These are phyloP conservation scores for Myodes glareolus DNA, from an alignment of 2,113 vertebrate genomes.

Conservation along the genomic window DNA sequence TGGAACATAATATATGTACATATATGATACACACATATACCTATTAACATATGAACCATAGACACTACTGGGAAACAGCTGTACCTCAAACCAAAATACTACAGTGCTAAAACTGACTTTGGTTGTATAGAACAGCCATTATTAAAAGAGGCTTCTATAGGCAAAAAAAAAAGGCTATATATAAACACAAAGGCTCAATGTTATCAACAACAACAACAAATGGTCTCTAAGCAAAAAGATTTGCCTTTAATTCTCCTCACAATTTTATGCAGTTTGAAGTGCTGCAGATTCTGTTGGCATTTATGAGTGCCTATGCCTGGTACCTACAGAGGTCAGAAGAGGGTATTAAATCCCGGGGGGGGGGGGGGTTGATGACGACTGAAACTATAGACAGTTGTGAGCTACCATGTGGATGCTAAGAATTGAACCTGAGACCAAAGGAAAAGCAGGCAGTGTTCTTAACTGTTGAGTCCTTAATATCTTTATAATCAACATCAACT, in stretches of 20 bases:
- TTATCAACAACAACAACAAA: constrained; percentile 73
- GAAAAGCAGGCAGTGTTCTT: neutral
- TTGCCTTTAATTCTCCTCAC: constrained; percentile 79
- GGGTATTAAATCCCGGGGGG: neutral
- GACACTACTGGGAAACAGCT: constrained; percentile 83
- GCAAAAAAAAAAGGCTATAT: constrained; percentile 91
- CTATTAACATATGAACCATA: constrained; percentile 50
- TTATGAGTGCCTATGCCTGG: neutral
- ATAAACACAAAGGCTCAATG: constrained; percentile 90
- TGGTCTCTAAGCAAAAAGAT: constrained; percentile 84
- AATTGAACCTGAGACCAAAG: neutral
- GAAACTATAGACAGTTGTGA: neutral
- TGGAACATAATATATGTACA: constrained; percentile 49
- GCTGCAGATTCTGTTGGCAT: constrained; percentile 49
- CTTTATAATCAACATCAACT: constrained; percentile 48
- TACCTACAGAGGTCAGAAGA: neutral
- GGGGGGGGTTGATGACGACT: neutral
- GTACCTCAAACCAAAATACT: constrained; percentile 87
- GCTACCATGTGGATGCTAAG: neutral
- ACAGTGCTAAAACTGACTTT: constrained; percentile 87
- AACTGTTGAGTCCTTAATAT: neutral
- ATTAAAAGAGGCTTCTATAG: constrained; percentile 91
- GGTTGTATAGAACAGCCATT: constrained; percentile 91
- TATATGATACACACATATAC: neutral
- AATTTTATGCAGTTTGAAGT: constrained; percentile 73